Evolutionary conservation across 2,113 vertebrate genomes (phyloP), one percentile per base, ranked within the genome.

Genomic region (Phaethon lepturus): DNA sequence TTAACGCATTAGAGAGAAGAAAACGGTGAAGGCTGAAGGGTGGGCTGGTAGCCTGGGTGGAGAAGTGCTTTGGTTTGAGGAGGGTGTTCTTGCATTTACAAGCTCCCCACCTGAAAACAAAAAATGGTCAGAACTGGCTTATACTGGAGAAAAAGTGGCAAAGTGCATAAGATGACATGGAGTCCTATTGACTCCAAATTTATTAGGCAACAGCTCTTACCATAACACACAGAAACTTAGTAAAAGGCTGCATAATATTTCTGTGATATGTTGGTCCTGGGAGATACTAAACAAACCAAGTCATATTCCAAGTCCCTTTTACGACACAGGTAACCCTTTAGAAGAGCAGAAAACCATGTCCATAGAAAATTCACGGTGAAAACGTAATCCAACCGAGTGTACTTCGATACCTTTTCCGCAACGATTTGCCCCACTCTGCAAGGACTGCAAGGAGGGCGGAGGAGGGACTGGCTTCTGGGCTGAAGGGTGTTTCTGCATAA

Each of bases 191-290:
- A 73, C 60, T 64, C 42, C 85, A 87, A 89, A 84, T 77, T 88
- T 93, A 73, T 89, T 63, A 74, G 71, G 56, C 72, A 95, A 82
- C 88, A 73, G 79, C 50, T 49, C 82, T 89, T 87, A 40, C 78
- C 68, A 44, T 60, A 93, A 85, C 76, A 85, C 81, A 75, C 35
- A 13, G 67, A 72, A 93, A 72, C 56, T 64, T 88, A 73, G 62
- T 33, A 56, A 88, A 72, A 42, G 38, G 20, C 28, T 59, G 25
- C 45, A 31, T 19, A 72, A 28, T 91, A 90, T 90, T 94, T 63
- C 77, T 83, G 4, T 5, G 15, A 26, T 24, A 40, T 3, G 25
- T 33, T 40, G 7, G 10, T 45, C 31, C 31, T 56, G 31, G 29
- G 62, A 73, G n/a, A 87, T 63, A 47, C 17, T 68, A 64, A 80